A percentile compares a stretch with the other conserved stretches of the same genome.
These are phyloP conservation scores for Philhelius pedissequus DNA, from an alignment of 2,888 invertebrate genomes.

Conservation along the genomic window DNA sequence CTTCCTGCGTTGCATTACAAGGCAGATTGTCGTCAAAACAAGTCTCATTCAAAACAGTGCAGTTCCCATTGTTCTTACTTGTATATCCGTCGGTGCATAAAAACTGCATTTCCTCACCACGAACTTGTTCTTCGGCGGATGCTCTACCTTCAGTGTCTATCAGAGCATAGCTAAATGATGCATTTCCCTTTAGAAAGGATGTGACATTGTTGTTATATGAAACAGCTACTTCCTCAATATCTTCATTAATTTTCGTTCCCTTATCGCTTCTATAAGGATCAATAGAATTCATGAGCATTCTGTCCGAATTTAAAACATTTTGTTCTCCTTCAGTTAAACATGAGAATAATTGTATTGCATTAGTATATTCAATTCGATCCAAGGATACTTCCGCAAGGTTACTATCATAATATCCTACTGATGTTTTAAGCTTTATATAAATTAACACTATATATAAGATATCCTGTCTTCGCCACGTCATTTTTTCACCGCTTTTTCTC, in stretches of 20 bases:
- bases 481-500: constrained; percentile 45
- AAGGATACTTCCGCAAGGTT: constrained; percentile 6
- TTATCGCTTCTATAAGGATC: background rate
- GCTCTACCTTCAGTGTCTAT: constrained; percentile 10
- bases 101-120: constrained; percentile 1
- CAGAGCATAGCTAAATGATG: constrained; percentile 24
- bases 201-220: constrained; percentile 30
- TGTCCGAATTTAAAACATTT: constrained; percentile 3
- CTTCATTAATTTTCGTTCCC: background rate
- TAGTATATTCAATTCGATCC: background rate
- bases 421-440: constrained; percentile 51
- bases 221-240: background rate
- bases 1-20: constrained; percentile 81
- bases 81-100: constrained; percentile 32
- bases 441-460: constrained; percentile 56
- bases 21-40: constrained; percentile 80
- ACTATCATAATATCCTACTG: constrained; percentile 5
- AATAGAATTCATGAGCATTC: constrained; percentile 9
- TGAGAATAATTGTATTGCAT: constrained; percentile 23
- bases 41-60: constrained; percentile 37
- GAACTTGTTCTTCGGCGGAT: constrained; percentile 12
- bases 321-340: constrained; percentile 21
- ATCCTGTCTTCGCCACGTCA: constrained; percentile 35
- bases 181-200: constrained; percentile 13
- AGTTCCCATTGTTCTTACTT: constrained; percentile 42